Evolutionary conservation across 2,888 invertebrate genomes (phyloP), one percentile per base, ranked within the genome.

Genomic region (Cinara cedri): DNA sequence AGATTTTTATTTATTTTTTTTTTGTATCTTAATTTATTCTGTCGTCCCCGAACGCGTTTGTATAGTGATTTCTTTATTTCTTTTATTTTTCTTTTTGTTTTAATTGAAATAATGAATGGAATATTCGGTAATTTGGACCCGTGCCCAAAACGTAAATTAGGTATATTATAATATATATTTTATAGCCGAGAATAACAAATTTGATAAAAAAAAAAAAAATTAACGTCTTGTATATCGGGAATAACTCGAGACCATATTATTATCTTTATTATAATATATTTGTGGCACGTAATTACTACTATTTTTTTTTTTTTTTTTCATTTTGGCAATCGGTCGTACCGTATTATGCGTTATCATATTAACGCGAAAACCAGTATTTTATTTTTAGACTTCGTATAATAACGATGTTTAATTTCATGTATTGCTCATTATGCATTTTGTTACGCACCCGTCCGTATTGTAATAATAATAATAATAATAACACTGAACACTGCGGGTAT

Each of bases 41-140:
- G 34, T 44, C 24, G 13, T 44, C 26, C 10, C n/a, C 19, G 65
- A 10, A 14, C 44, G 55, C 21, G 60, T 49, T 70, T 46, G 3
- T 42, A 42, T 34, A n/a, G n/a, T n/a, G n/a, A n/a, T n/a, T n/a
- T n/a, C n/a, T n/a, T n/a, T n/a, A n/a, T n/a, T n/a, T n/a, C n/a
- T n/a, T n/a, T n/a, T n/a, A 16, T n/a, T 34, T 21, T 72, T 71
- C 4, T 54, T 14, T 71, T 55, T 63, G n/a, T 72, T 68, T 46
- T 57, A 76, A 76, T 68, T 70, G 68, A 70, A 78, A 78, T 78
- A 78, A 78, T 70, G 68, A 68, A 78, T 49, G 76, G n/a, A 76
- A 66, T 46, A n/a, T 44, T 34, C 8, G 46, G 46, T 14, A n/a
- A 26, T 42, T 70, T 78, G 76, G 68, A 68, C 16, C 10, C 11